These are phyloP conservation scores for Pachyseris speciosa DNA, from an alignment of 64 coral and sea anemone genomes.

Conservation along the genomic window DNA sequence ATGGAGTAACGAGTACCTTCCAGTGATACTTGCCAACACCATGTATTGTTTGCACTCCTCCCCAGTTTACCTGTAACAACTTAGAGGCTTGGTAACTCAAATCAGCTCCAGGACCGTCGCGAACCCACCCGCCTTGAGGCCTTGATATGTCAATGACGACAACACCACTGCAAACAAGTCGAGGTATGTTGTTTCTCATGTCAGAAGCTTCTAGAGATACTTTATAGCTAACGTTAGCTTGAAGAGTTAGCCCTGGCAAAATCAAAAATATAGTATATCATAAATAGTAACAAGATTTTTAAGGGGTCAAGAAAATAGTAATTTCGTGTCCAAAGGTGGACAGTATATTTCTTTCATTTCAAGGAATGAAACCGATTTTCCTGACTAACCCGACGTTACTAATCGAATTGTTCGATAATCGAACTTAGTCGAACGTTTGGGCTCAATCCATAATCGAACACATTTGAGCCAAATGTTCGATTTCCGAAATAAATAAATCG, in stretches of 20 bases:
- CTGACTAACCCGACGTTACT: too few relatives aligned
- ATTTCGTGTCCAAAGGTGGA: too few relatives aligned
- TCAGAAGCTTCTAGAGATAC: conserved; percentile 51
- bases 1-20: conserved; percentile 59
- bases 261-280: too few relatives aligned
- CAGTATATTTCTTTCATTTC: too few relatives aligned
- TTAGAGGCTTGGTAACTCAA: conserved; percentile 44
- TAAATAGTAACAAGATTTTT: too few relatives aligned
- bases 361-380: too few relatives aligned
- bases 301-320: too few relatives aligned
- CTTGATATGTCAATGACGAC: conserved; percentile 58
- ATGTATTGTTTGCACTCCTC: conserved; percentile 63
- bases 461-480: too few relatives aligned
- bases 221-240: conserved; percentile 64
- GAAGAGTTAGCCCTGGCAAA: background rate
- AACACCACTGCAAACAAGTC: conserved; percentile 48
- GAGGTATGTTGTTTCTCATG: background rate
- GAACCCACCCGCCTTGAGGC: conserved; percentile 76
- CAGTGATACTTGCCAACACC: conserved; percentile 76
- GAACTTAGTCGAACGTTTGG: too few relatives aligned
- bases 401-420: too few relatives aligned
- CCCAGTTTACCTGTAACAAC: conserved; percentile 69
- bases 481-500: too few relatives aligned
- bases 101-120: conserved; percentile 51
- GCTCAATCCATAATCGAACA: too few relatives aligned